Conservation (phyloP, 2,888 invertebrate species). For the Helobdella robusta region DNA sequence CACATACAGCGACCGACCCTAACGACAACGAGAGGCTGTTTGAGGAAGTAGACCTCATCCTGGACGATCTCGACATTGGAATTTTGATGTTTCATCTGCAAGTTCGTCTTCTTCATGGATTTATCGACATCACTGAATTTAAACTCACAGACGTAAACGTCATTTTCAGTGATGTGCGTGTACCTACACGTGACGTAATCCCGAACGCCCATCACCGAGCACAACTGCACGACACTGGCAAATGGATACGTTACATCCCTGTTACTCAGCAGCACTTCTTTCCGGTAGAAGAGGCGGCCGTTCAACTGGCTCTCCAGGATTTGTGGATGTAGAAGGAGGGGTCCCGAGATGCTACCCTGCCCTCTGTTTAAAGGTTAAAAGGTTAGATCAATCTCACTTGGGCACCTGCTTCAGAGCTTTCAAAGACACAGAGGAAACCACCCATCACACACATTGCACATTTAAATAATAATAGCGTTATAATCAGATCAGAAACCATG, state of each 20-base stretch:
- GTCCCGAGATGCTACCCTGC: constrained; percentile 82
- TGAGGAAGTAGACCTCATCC: constrained; percentile 80
- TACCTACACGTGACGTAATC: constrained; percentile 81
- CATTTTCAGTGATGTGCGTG: constrained; percentile 83
- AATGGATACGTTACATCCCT: constrained; percentile 83
- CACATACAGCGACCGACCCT: constrained; percentile 39
- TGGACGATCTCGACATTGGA: too few relatives aligned
- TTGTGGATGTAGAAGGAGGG: constrained; percentile 79
- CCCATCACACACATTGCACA: too few relatives aligned
- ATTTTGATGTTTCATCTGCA: too few relatives aligned
- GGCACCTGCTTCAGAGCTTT: too few relatives aligned
- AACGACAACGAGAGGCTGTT: constrained; percentile 52
- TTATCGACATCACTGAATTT: constrained; percentile 75
- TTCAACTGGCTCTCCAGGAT: constrained; percentile 56
- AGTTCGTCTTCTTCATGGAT: constrained; percentile 43
- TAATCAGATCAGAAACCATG: too few relatives aligned
- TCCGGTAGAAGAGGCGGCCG: constrained; percentile 68
- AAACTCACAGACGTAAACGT: constrained; percentile 84
- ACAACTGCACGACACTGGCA: constrained; percentile 73
- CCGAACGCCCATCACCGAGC: constrained; percentile 76
- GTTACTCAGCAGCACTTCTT: constrained; percentile 82
- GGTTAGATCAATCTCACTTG: too few relatives aligned
- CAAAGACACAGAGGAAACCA: too few relatives aligned
- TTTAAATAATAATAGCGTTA: too few relatives aligned
- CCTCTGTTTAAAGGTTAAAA: constrained; percentile 66